These are phyloP conservation scores for Platichthys stellatus DNA, from an alignment of 2,113 vertebrate genomes.

Conservation along the genomic window DNA sequence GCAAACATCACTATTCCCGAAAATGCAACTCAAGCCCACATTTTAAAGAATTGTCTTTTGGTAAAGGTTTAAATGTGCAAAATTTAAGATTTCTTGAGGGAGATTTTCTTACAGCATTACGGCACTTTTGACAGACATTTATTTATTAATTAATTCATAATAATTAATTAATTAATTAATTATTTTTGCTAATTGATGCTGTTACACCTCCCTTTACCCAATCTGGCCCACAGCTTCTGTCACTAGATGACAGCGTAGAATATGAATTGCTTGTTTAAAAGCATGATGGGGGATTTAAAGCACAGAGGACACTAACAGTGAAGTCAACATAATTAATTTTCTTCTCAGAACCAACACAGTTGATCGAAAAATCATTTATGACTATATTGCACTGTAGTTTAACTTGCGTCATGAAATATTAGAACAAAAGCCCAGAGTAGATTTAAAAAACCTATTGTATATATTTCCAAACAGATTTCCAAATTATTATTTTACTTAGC, in stretches of 20 bases:
- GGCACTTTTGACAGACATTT: slow-evolving; percentile 1
- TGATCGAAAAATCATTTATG: no score
- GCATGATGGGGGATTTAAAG: no score
- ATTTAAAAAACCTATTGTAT: no score
- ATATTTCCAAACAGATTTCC: no score
- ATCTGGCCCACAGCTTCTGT: neutral
- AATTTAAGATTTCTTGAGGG: neutral
- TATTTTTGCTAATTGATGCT: neutral
- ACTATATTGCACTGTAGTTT: no score
- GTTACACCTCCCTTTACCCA: neutral
- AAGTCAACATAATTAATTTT: no score
- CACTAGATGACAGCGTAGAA: slow-evolving; percentile 57
- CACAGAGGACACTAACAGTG: no score
- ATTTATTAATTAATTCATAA: neutral
- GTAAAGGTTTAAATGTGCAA: neutral
- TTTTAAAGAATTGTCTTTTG: slow-evolving; percentile 22
- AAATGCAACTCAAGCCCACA: slow-evolving; percentile 13
- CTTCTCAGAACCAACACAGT: no score
- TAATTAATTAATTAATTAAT: neutral
- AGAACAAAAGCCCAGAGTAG: no score
- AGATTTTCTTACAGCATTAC: neutral
- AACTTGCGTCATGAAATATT: no score
- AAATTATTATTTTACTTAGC: no score
- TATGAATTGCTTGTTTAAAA: neutral
- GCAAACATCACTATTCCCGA: slow-evolving; percentile 71